Conservation (phyloP, 2,797 vertebrate species). For the Tenualosa thibaudeaui region DNA sequence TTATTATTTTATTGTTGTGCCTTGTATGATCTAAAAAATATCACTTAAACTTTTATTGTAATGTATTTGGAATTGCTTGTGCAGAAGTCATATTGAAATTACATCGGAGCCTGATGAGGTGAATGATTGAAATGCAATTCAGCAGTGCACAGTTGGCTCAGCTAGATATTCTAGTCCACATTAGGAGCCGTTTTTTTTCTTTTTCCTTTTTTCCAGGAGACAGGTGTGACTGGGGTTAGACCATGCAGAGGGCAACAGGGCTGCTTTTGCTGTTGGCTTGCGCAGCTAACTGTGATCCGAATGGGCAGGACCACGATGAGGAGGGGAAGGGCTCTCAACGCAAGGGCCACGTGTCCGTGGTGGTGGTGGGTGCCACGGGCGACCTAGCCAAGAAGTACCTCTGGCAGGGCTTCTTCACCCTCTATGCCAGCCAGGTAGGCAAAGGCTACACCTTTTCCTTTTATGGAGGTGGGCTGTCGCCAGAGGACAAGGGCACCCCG, state of each 20-base stretch:
- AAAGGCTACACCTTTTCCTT: slow-evolving; percentile 87
- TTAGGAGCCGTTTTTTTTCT: too few relatives aligned
- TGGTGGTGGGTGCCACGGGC: slow-evolving; percentile 89
- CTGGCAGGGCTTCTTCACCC: slow-evolving; percentile 93
- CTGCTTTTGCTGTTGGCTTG: slow-evolving; percentile 65
- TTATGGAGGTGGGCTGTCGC: slow-evolving; percentile 79
- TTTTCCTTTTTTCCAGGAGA: background rate
- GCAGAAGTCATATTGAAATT: too few relatives aligned
- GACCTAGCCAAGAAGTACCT: slow-evolving; percentile 94
- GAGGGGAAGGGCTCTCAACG: slow-evolving; percentile 55
- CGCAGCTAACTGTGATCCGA: slow-evolving; percentile 54
- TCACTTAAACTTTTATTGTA: too few relatives aligned
- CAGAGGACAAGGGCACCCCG: slow-evolving; percentile 67
- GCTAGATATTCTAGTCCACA: background rate
- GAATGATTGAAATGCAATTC: background rate
- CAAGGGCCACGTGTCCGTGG: slow-evolving; percentile 83
- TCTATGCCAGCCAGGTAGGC: slow-evolving; percentile 81
- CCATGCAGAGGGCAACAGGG: slow-evolving; percentile 64
- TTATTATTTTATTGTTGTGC: too few relatives aligned
- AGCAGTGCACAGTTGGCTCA: background rate
- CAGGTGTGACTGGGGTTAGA: slow-evolving; percentile 55
- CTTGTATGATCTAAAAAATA: too few relatives aligned
- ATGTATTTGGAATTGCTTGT: too few relatives aligned
- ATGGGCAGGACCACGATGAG: slow-evolving; percentile 53
- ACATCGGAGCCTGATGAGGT: background rate